phyloP scores from a whole-genome alignment of 2,888 invertebrate species.

The Trachelus troglodyta region DNA sequence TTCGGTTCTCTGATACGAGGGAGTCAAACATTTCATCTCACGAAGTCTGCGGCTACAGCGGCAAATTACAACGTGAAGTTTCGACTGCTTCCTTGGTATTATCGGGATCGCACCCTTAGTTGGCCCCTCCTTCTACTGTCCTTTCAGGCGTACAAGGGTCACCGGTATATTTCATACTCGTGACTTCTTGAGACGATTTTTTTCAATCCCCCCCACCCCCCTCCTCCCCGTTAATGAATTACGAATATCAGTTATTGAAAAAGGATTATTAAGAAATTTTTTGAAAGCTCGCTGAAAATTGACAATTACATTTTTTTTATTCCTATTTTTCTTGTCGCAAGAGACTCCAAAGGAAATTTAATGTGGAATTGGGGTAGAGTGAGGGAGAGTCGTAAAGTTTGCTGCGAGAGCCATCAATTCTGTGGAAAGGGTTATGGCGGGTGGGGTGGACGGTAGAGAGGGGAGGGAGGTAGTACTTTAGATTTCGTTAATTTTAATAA shows the following conservation, averaged over 20 bases:
- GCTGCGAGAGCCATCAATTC: neutral
- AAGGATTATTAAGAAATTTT: neutral
- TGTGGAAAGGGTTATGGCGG: neutral
- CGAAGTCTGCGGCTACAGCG: neutral
- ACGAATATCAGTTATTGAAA: neutral
- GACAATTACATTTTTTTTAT: neutral
- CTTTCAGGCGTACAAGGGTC: neutral
- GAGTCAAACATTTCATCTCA: conserved; percentile 1
- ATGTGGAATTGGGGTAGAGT: neutral
- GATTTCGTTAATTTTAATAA: neutral
- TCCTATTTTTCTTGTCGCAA: neutral
- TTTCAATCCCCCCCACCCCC: neutral
- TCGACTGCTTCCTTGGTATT: neutral
- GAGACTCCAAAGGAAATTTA: neutral
- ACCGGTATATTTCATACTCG: neutral
- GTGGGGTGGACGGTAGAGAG: neutral
- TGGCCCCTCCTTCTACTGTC: neutral
- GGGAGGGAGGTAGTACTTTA: neutral
- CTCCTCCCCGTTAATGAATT: neutral
- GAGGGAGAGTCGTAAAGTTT: neutral
- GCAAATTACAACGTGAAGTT: neutral
- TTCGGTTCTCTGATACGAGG: neutral
- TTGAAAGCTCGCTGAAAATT: neutral
- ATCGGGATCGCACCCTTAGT: neutral
- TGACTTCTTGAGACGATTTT: neutral